Base-by-base conservation (phyloP, 2,113 vertebrate species). In the Centropristis striata region DNA sequence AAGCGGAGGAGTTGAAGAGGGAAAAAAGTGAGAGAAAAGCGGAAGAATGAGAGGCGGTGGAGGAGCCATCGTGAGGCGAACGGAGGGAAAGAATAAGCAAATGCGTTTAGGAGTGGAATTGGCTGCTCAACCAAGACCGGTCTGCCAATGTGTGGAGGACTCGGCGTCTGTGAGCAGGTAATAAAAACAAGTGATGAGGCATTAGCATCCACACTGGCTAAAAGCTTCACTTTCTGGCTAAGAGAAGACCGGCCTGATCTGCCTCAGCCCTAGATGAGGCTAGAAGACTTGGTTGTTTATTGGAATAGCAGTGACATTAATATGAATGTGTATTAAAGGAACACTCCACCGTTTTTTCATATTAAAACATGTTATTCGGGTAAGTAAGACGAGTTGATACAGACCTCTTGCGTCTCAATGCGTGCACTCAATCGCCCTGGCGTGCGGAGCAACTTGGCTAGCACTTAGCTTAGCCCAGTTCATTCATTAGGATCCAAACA, bases 131-230 rank as follows among this genome's bases (percentile, higher is more conserved):
- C 85, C 88, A 88, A 86, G 86, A 92, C 89, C 75, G 61, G 84
- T 60, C 36, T 80, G 76, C 82, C 77, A 82, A 65, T 78, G 80
- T 71, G 82, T 66, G 57, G 71, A 82, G 63, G 83, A 73, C 83
- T 69, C 66, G 32, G 37, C 32, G 71, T 83, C 74, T 86, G 51
- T 59, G 78, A 76, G 86, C 86, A 89, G 90, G 91, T 91, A 91
- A 92, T 95, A 92, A 93, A 92, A 84, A 85, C 70, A 90, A 88
- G 73, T 86, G 88, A 94, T 93, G 91, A 92, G 83, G 84, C 63
- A 42, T 92, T 81, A 68, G 76, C 78, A 84, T 65, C 78, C 37
- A 80, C 53, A 63, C 63, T n/a, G 53, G 79, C 68, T 71, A 74
- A 80, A 79, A 85, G 74, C 78, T 44, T 50, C 55, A 10, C 27